phyloP scores from a whole-genome alignment of 2,113 vertebrate genomes.

The Proteles cristata region DNA sequence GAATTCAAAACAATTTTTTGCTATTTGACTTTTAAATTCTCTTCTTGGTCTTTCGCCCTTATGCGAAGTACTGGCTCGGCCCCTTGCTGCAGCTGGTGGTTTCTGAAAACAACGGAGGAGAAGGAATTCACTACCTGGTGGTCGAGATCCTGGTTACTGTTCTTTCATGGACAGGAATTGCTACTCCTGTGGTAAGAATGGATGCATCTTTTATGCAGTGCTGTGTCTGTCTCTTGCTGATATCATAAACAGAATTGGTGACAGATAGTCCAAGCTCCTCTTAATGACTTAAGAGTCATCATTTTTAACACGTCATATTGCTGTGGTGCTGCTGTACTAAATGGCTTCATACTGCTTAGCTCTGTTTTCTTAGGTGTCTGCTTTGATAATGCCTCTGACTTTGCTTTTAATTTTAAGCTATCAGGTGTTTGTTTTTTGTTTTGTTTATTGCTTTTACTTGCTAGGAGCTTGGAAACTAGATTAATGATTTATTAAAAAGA shows the following conservation, averaged over 20 bases:
- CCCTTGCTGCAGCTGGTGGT: slow-evolving; percentile 94
- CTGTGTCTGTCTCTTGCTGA: background rate
- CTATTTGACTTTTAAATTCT: slow-evolving; percentile 38
- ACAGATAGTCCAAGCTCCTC: background rate
- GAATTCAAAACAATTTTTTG: background rate
- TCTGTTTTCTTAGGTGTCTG: too few species aligned
- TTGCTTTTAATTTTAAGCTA: too few species aligned
- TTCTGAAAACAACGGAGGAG: slow-evolving; percentile 92
- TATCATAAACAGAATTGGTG: background rate
- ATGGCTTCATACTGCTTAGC: too few species aligned
- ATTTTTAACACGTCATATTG: too few species aligned
- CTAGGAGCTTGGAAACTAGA: too few species aligned
- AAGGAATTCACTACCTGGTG: slow-evolving; percentile 97
- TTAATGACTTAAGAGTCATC: background rate
- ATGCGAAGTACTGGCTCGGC: slow-evolving; percentile 94
- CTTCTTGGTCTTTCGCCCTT: slow-evolving; percentile 93
- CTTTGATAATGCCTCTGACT: too few species aligned
- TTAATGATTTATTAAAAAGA: too few species aligned
- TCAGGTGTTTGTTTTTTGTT: too few species aligned
- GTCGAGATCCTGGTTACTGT: slow-evolving; percentile 95
- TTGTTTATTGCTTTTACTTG: too few species aligned
- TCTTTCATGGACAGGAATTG: slow-evolving; percentile 94
- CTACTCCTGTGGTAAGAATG: slow-evolving; percentile 91
- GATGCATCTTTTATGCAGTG: background rate
- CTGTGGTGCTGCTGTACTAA: too few species aligned